A percentile compares a stretch with the other conserved stretches of the same genome.
These are phyloP conservation scores for Hemaris fuciformis DNA, from an alignment of 2,888 invertebrate species.

Conservation along the genomic window DNA sequence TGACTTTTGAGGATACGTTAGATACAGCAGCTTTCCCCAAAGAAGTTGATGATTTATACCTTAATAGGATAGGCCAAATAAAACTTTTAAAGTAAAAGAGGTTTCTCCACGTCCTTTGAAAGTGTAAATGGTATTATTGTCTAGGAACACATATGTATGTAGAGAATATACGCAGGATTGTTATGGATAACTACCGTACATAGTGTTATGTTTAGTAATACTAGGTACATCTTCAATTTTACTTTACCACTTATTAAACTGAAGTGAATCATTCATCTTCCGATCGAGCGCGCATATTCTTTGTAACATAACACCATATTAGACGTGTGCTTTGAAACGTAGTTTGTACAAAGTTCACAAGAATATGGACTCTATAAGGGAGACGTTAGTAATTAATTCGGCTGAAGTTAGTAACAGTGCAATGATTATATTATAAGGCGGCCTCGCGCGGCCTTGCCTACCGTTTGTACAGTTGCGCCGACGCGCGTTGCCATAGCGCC, in stretches of 20 bases:
- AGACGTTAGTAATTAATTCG: conserved; percentile 1
- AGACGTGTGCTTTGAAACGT: background rate
- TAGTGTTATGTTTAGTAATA: too few species aligned
- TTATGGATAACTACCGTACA: too few species aligned
- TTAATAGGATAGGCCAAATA: too few species aligned
- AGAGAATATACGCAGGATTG: too few species aligned
- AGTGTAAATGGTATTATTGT: too few species aligned
- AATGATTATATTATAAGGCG: conserved; percentile 55
- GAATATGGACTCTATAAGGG: conserved; percentile 2
- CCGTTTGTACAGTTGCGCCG: conserved; percentile 63
- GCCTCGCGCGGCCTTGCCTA: conserved; percentile 62
- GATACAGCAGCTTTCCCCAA: too few species aligned
- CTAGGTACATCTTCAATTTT: too few species aligned
- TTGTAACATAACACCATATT: background rate
- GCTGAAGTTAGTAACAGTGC: conserved; percentile 17
- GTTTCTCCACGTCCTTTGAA: too few species aligned
- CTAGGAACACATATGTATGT: too few species aligned
- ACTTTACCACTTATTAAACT: background rate
- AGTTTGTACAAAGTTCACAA: background rate
- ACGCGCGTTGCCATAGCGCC: conserved; percentile 31
- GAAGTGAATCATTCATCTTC: background rate
- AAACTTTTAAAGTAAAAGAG: too few species aligned
- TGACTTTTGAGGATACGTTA: background rate
- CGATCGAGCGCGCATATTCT: background rate
- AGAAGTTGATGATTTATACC: too few species aligned